Conservation (phyloP, 2,113 vertebrate species). For the Cynocephalus volans region DNA sequence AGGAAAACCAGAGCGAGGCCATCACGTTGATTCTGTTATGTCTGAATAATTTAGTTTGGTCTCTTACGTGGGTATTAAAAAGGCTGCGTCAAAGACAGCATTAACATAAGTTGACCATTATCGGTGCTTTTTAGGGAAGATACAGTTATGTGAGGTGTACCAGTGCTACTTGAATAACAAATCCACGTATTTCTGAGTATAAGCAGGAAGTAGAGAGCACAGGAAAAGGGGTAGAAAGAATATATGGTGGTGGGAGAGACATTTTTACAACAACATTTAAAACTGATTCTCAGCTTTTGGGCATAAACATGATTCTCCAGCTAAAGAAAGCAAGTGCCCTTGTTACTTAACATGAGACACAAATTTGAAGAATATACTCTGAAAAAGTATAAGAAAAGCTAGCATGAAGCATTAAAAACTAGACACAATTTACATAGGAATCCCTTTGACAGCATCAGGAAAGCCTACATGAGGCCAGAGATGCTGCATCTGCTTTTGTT, state of each 20-base stretch:
- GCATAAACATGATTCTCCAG: background rate
- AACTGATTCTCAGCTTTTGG: background rate
- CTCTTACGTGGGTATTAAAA: slow-evolving; percentile 37
- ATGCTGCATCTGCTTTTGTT: background rate
- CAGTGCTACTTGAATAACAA: slow-evolving; percentile 6
- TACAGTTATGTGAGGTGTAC: background rate
- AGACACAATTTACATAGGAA: background rate
- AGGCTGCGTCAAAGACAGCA: background rate
- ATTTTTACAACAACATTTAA: background rate
- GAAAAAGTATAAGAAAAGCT: background rate
- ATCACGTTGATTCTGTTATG: slow-evolving; percentile 42
- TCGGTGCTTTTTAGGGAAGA: background rate
- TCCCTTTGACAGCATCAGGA: background rate
- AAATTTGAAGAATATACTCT: slow-evolving; percentile 25
- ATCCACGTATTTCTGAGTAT: background rate
- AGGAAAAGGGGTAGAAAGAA: background rate
- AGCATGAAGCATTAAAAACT: background rate
- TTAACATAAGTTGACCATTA: background rate
- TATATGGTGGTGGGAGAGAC: background rate
- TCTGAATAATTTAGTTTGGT: slow-evolving; percentile 51
- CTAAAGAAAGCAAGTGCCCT: background rate
- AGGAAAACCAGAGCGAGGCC: background rate
- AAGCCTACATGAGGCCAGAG: background rate
- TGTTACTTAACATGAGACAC: background rate
- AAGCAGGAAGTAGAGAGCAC: background rate